Base-by-base conservation (phyloP, 2,113 vertebrate genomes). In the Numenius arquata region DNA sequence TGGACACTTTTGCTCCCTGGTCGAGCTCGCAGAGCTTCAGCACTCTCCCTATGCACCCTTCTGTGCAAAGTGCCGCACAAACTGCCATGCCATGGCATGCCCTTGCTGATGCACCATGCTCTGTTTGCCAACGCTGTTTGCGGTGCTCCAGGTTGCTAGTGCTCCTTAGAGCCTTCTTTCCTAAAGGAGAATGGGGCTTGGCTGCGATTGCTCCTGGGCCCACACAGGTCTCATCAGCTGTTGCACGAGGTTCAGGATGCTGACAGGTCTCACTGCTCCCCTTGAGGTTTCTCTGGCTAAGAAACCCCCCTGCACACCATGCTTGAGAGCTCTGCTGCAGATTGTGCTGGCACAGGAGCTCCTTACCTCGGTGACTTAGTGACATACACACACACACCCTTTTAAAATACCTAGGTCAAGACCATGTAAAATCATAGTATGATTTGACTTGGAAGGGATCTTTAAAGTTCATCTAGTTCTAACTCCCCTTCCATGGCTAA, bases 71-170 rank as follows among this genome's bases (percentile, higher is more conserved):
- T 20, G 36, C 27, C 11, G 5, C 5, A 3, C 36, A 72, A 56
- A 56, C 11, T 14, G 34, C 17, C 8, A 5, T 2, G 8, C 6
- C 38, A 12, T 2, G 8, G 5, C 38, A 12, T 3, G 0, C 56
- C 30, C 21, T 53, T 66, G 30, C 30, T 48, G 52, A 21, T 26
- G 9, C 12, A 26, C 14, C 29, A 41, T 13, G 2, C 16, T 32
- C 30, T 74, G 38, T 34, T 55, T 41, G 8, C 29, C 50, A 2
- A 1, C 15, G 36, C 70, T 55, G 26, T 63, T 63, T 5, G 12
- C 8, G 27, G 61, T 4, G 2, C 12, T 43, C 27, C 18, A 43
- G 38, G 19, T 32, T 8, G 5, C 62, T 65, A 65, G 8, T 3
- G 8, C 27, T 65, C 27, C 62, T 18, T 41, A 30, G 12, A 12